Conservation (phyloP, 1,140 invertebrate species). For the Zelostemma sp. region DNA sequence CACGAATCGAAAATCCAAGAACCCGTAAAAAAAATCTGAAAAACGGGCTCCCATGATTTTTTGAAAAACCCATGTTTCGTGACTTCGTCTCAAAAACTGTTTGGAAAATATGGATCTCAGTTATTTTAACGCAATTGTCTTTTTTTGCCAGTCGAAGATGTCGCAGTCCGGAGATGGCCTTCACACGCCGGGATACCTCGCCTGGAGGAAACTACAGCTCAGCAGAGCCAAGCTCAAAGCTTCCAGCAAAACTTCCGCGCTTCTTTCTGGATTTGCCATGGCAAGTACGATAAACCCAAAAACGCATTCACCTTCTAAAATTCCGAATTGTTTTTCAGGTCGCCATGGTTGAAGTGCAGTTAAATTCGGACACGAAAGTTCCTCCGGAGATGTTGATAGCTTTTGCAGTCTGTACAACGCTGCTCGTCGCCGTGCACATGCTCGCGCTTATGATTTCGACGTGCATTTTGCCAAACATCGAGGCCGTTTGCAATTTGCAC, state of each 20-base stretch:
- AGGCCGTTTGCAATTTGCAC: conserved; percentile 89
- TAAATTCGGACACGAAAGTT: conserved; percentile 80
- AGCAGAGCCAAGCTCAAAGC: conserved; percentile 96
- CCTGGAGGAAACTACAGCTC: conserved; percentile 92
- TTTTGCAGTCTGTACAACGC: conserved; percentile 95
- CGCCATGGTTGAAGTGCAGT: conserved; percentile 96
- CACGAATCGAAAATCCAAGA: too few relatives aligned
- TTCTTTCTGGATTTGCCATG: conserved; percentile 98
- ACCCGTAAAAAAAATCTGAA: too few relatives aligned
- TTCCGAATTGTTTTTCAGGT: conserved; percentile 74
- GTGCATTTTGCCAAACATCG: conserved; percentile 95
- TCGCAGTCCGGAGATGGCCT: conserved; percentile 80
- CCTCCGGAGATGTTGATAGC: conserved; percentile 88
- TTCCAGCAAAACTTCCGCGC: conserved; percentile 95
- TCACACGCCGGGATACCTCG: conserved; percentile 86
- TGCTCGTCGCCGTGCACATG: conserved; percentile 97
- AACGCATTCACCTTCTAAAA: too few relatives aligned
- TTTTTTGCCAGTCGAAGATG: conserved; percentile 70
- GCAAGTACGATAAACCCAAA: too few relatives aligned
- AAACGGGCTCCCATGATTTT: too few relatives aligned
- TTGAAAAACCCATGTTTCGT: too few relatives aligned
- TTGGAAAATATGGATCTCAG: too few relatives aligned
- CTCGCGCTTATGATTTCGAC: conserved; percentile 99
- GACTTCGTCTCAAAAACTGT: too few relatives aligned
- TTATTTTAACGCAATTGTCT: too few relatives aligned